Base-by-base conservation (phyloP, 2,113 vertebrate genomes). In the Spilogale gracilis region DNA sequence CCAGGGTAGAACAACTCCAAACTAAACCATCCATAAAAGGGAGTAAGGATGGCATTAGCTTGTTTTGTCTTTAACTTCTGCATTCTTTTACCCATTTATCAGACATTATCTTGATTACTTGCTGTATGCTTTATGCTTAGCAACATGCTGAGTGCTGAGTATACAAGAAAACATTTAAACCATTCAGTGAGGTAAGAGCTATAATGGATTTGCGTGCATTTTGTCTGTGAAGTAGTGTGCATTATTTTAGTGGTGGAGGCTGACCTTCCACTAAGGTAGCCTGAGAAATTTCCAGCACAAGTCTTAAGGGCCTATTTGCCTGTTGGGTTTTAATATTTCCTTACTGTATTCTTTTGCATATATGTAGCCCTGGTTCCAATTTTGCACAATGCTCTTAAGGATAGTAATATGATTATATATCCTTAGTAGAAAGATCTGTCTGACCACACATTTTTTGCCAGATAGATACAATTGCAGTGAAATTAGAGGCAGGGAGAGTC, bases 121-220 rank as follows among this genome's bases (percentile, higher is more conserved):
- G 32, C 61, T 52, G 87, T 71, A 69, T 71, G 45, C 54, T 45
- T 94, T 63, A 56, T 71, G n/a, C 52, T 52, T 43, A 52, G 58
- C 61, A 81, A 17, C 4, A 4, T 82, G 78, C 84, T 69, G 45
- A 96, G 76, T 80, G 60, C 73, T 83, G 58, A 91, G 74, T 45
- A 63, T 79, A 52, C 32, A 52, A 88, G 91, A 93, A 84, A 95
- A 76, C 83, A 91, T 85, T 91, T 21, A 76, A 91, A 71, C 30
- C 63, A 61, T 82, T 30, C 9, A 76, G 18, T 21, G 54, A 18
- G 20, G 50, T 76, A 78, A 78, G 43, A 81, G n/a, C 43, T 76
- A 11, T 81, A 81, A 76, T 74, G 79, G 88, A 74, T 85, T 74
- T 48, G 25, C 84, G 83, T 67, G 13, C 30, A 67, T 67, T 67